Evolutionary conservation across 2,888 invertebrate species (phyloP), one percentile per base, ranked within the genome.

Genomic region (Candidula unifasciata): DNA sequence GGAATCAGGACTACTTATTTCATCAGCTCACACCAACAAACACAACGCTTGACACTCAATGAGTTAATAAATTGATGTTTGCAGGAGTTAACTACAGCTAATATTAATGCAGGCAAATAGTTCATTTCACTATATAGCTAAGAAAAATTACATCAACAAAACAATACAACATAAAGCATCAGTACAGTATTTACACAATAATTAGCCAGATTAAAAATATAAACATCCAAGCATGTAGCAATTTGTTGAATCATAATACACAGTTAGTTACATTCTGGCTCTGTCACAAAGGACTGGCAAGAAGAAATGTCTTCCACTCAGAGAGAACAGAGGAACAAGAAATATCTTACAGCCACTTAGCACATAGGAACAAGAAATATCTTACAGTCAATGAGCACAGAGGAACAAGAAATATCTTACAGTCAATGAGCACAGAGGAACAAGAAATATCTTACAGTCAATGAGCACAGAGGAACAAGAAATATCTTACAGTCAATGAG

Each of bases 171-270:
- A 74, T 6, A 1, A 18, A 52, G 54, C 18, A 21, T 21, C 21
- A 74, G 3, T 74, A 74, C 54, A 74, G 54, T 74, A 74, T 74
- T 54, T 74, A 74, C 74, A 74, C 3, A 74, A 54, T 54, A 54
- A 2, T 54, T 52, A 52, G 35, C 24, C 18, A 54, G n/a, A 13
- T 54, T 52, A 74, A 18, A 30, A 74, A 74, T 74, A 74, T 74
- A 74, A 54, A 74, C 74, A 74, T 74, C 54, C 27, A 74, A 54
- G 54, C 27, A 74, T 74, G n/a, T 73, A 54, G n/a, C 54, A 74
- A 54, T 71, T 71, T 71, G 35, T 71, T 71, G 44, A 44, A 44
- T 44, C 13, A 44, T 10, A 10, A 44, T 44, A 44, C 44, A 44
- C 6, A 44, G 44, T 6, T 44, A 44, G 8, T 10, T 44, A 10